phyloP scores from a whole-genome alignment of 2,797 vertebrate species.

The Acomys russatus region DNA sequence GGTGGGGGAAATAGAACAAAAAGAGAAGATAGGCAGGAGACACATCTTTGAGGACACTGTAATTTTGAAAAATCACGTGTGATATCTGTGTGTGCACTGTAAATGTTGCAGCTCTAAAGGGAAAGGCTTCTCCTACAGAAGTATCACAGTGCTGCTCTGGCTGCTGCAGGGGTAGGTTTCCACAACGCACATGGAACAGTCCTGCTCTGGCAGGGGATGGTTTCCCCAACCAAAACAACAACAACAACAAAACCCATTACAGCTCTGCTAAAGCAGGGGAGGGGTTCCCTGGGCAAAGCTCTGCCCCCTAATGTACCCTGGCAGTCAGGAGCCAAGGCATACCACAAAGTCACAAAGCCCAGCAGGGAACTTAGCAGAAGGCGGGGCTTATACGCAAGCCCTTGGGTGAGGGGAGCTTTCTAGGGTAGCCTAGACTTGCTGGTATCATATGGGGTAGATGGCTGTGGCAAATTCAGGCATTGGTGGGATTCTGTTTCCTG shows the following conservation, averaged over 20 bases:
- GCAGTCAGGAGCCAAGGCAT: neutral
- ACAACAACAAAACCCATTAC: neutral
- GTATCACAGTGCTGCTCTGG: neutral
- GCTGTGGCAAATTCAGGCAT: neutral
- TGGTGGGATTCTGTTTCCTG: neutral
- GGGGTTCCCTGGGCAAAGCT: neutral
- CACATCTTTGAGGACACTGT: slow-evolving; percentile 20
- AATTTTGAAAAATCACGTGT: slow-evolving; percentile 27
- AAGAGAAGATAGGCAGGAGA: neutral
- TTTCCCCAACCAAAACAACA: neutral
- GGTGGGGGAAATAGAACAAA: neutral
- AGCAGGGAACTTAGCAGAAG: neutral
- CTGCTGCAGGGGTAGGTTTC: neutral
- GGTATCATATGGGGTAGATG: neutral
- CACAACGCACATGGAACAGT: no score
- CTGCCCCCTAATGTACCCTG: neutral
- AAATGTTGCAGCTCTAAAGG: neutral
- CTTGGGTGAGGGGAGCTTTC: neutral
- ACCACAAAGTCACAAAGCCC: neutral
- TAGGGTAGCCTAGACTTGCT: neutral
- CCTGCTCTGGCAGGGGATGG: neutral
- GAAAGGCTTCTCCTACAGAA: neutral
- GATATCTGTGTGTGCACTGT: neutral
- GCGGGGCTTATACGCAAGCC: neutral
- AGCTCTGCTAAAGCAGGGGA: neutral